Evolutionary conservation across 2,888 invertebrate genomes (phyloP).

Genomic region (Euplagia quadripunctaria): DNA sequence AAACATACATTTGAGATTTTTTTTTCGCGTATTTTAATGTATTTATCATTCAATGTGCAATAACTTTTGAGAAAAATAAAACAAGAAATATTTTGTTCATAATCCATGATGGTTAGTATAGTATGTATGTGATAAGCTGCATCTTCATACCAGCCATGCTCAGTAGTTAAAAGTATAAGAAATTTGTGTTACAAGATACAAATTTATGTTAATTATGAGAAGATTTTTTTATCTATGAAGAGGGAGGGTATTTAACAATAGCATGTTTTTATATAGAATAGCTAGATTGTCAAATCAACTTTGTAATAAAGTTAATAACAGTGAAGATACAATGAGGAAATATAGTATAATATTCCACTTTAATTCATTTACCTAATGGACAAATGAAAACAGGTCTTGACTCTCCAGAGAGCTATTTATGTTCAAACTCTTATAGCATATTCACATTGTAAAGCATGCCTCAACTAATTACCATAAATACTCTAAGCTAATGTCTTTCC

Average conservation of each 20-base stretch:
- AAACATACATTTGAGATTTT: neutral
- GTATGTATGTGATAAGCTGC: no score
- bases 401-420: constrained; percentile 6
- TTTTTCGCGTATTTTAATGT: neutral
- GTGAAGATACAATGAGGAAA: neutral
- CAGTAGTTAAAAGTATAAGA: no score
- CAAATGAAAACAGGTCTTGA: neutral
- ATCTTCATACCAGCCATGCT: no score
- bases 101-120: neutral
- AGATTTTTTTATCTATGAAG: no score
- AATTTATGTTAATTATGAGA: no score
- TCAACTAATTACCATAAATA: neutral
- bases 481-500: neutral
- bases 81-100: neutral
- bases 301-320: neutral
- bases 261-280: no score
- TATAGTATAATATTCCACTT: neutral
- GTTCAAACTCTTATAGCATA: neutral
- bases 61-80: neutral
- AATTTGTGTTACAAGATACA: no score
- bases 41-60: neutral
- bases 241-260: no score
- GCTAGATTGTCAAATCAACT: no score
- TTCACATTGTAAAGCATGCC: neutral
- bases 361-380: constrained; percentile 10